phyloP scores from a whole-genome alignment of 2,888 invertebrate species.

The Entomobrya proxima region DNA sequence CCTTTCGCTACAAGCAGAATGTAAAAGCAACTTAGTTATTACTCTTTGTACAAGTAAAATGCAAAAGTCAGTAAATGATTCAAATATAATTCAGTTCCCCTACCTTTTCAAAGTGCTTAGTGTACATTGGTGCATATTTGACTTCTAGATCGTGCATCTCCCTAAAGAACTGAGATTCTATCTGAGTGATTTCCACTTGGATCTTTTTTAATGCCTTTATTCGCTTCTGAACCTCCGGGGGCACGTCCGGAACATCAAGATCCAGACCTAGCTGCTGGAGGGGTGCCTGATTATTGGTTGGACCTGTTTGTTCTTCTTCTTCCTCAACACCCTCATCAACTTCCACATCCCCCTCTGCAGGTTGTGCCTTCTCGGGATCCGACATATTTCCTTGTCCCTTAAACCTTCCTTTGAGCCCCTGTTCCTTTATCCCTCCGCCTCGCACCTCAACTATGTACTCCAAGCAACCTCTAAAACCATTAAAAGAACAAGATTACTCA shows the following conservation, averaged over 20 bases:
- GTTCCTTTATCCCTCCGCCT: neutral
- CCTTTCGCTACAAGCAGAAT: constrained; percentile 69
- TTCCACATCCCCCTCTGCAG: constrained; percentile 82
- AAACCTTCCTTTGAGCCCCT: neutral
- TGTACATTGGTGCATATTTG: constrained; percentile 89
- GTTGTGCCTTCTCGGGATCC: constrained; percentile 76
- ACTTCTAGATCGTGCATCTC: constrained; percentile 95
- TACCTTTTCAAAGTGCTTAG: constrained; percentile 88
- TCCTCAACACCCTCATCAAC: constrained; percentile 84
- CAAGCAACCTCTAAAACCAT: no score
- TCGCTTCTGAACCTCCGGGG: constrained; percentile 72
- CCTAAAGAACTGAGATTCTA: constrained; percentile 86
- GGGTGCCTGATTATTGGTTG: constrained; percentile 76
- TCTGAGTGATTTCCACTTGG: constrained; percentile 73
- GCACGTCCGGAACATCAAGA: constrained; percentile 76
- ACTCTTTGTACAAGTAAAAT: constrained; percentile 70
- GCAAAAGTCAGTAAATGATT: neutral
- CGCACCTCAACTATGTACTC: no score
- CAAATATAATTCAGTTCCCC: neutral
- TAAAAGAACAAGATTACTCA: no score
- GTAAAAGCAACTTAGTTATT: constrained; percentile 30
- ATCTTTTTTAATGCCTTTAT: constrained; percentile 74
- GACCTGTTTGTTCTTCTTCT: constrained; percentile 78
- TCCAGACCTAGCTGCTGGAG: constrained; percentile 29
- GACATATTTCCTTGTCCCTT: constrained; percentile 53